Evolutionary conservation across 2,888 invertebrate species (phyloP), one percentile per base, ranked within the genome.

Genomic region (Mythimna lalbum): DNA sequence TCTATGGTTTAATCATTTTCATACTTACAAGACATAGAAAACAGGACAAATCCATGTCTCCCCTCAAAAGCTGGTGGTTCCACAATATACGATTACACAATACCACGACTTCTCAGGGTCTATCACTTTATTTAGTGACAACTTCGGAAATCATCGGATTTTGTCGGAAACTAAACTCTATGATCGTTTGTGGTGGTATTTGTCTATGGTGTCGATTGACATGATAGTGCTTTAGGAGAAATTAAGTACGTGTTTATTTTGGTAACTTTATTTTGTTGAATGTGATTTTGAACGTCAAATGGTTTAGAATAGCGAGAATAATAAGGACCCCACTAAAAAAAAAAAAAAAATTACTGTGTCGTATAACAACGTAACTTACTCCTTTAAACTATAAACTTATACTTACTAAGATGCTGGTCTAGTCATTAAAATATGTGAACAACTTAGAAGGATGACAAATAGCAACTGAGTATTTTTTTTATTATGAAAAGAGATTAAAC

Each of bases 51-150:
- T 80, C 83, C 72, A 21, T n/a, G 7, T 1, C 5, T 33, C 59
- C 9, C 7, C 27, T 17, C 17, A 71, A 83, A 65, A 36, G 17
- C 10, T 83, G 85, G 81, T 73, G 33, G 17, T 88, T 87, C 86
- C 71, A 83, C 81, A 87, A 90, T 90, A 92, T 92, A 92, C 88
- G 92, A 91, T 92, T 92, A 93, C 93, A 89, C 75, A 82, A 82
- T 75, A 82, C 65, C 66, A 70, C 70, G 62, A 63, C 47, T 63
- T 57, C 66, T 71, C 71, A 52, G 76, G 69, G 73, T 82, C 80
- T 86, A 89, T 90, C 86, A 87, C 85, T 89, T 89, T 88, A 88
- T 89, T 87, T 85, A 83, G 87, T 90, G 87, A 88, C 88, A 87
- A 84, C 86, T 86, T 73, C 56, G 70, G 43, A 69, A 72, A 76